phyloP scores from a whole-genome alignment of 2,113 vertebrate species.

The Tragelaphus imberbis region DNA sequence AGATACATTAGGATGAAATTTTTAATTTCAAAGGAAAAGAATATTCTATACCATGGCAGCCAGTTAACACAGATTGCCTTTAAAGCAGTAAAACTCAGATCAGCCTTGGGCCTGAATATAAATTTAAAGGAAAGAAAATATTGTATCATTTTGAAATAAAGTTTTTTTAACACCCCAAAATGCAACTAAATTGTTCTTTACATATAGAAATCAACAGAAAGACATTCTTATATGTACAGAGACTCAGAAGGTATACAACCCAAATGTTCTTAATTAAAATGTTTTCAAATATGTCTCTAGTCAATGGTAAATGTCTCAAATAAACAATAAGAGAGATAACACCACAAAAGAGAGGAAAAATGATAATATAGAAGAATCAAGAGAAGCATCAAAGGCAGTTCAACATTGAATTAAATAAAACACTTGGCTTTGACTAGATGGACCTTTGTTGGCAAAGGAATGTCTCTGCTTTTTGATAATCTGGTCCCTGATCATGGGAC shows the following conservation, averaged over 20 bases:
- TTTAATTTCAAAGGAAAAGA: background rate
- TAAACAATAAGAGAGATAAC: background rate
- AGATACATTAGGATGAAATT: background rate
- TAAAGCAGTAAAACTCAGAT: background rate
- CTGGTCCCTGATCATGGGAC: background rate
- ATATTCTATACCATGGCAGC: background rate
- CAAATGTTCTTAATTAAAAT: background rate
- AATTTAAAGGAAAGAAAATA: background rate
- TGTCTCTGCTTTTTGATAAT: background rate
- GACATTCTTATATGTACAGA: background rate
- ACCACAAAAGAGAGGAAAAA: background rate
- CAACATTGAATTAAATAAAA: background rate
- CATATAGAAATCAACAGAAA: background rate
- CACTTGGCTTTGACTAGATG: background rate
- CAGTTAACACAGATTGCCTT: background rate
- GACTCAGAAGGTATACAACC: background rate
- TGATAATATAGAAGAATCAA: background rate
- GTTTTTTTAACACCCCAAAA: background rate
- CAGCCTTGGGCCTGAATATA: background rate
- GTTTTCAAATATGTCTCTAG: background rate
- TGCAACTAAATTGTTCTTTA: background rate
- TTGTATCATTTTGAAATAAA: background rate
- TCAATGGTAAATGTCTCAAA: background rate
- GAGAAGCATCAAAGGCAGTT: background rate
- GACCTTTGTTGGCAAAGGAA: background rate